Conservation (phyloP, 2,888 invertebrate genomes). For the Pyralis farinalis region DNA sequence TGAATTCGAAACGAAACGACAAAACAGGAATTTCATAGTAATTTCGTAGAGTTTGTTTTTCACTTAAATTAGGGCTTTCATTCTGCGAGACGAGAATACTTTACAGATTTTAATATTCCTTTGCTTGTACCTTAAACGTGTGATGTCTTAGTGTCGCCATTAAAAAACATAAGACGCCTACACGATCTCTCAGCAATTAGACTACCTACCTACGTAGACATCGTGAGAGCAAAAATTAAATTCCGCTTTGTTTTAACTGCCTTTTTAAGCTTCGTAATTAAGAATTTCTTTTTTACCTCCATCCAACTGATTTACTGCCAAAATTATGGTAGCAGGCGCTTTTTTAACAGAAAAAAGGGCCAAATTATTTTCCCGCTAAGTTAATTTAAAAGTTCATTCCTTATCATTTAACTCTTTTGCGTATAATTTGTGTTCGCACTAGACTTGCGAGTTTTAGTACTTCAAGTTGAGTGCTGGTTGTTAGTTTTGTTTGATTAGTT, state of each 20-base stretch:
- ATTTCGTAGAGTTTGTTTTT: too few relatives aligned
- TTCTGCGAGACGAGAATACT: too few relatives aligned
- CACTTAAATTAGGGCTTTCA: too few relatives aligned
- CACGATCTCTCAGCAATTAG: background rate
- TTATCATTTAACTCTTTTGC: conserved; percentile 40
- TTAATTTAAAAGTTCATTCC: conserved; percentile 39
- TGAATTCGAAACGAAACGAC: too few relatives aligned
- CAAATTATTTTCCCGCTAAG: conserved; percentile 36
- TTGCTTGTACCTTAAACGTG: too few relatives aligned
- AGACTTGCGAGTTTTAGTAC: too few relatives aligned
- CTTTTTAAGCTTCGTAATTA: conserved; percentile 55
- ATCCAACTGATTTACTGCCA: conserved; percentile 51
- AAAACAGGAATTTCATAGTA: too few relatives aligned
- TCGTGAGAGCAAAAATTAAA: conserved; percentile 39
- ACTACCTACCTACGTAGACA: background rate
- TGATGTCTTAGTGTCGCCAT: too few relatives aligned
- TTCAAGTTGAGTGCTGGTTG: too few relatives aligned
- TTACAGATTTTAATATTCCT: too few relatives aligned
- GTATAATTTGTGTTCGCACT: background rate
- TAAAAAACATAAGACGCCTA: too few relatives aligned
- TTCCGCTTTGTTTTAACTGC: conserved; percentile 36
- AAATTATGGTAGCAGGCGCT: conserved; percentile 46
- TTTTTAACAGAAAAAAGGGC: conserved; percentile 36
- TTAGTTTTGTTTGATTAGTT: too few relatives aligned
- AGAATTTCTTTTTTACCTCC: conserved; percentile 57